Conservation (phyloP, 2,113 vertebrate genomes). For the Choloepus hoffmanni region DNA sequence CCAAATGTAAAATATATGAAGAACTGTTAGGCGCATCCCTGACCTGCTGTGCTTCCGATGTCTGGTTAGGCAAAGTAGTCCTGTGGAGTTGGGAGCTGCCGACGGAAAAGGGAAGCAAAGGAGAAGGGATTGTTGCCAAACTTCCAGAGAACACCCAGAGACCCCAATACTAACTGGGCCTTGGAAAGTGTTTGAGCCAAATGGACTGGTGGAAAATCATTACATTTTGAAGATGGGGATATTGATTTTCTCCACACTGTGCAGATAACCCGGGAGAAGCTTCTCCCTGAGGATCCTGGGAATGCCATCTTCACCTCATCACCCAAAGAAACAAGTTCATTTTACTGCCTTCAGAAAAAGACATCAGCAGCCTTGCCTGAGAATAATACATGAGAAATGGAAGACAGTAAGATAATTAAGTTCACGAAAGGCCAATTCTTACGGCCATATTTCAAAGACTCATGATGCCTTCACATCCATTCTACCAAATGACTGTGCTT, state of each 20-base stretch:
- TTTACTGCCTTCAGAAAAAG: slow-evolving; percentile 81
- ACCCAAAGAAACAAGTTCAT: slow-evolving; percentile 11
- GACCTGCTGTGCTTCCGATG: background rate
- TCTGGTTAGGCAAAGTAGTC: background rate
- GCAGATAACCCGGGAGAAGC: background rate
- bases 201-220: background rate
- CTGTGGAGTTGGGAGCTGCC: accelerated
- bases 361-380: slow-evolving; percentile 82
- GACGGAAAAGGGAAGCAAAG: background rate
- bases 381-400: slow-evolving; percentile 85
- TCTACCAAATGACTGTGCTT: slow-evolving; percentile 83
- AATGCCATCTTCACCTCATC: background rate
- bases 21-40: background rate
- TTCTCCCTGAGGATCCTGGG: background rate
- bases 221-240: background rate
- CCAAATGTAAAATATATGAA: background rate
- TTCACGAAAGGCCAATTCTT: slow-evolving; percentile 86
- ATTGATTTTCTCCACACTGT: background rate
- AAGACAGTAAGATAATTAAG: slow-evolving; percentile 89
- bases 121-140: background rate
- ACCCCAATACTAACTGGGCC: background rate
- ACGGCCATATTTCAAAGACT: slow-evolving; percentile 86
- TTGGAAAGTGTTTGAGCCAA: background rate
- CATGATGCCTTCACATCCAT: slow-evolving; percentile 85
- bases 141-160: background rate